Base-by-base conservation (phyloP, 2,797 vertebrate genomes). In the Threskiornis aethiopicus region DNA sequence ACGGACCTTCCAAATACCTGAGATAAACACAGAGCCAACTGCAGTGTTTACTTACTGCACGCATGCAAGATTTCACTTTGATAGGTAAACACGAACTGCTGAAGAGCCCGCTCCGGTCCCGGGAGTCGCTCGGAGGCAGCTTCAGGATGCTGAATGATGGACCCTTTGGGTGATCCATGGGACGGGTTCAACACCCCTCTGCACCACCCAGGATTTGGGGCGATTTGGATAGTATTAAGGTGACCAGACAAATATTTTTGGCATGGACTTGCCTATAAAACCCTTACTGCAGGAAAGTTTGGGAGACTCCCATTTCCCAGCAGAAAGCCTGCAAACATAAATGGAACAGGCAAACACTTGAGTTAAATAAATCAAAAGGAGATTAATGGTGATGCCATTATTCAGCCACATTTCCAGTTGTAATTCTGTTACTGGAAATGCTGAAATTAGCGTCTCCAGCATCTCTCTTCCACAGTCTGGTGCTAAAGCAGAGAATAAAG, bases 381-480 rank as follows among this genome's bases (percentile, higher is more conserved):
- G 54, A 46, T 9, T 57, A 84, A 49, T 0, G 0, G 57, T 3
- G 25, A 64, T 37, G 54, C 46, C 0, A 1, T 7, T 31, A 22
- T 35, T 85, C 78, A 94, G 55, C 44, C 42, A 55, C 4, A 0
- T 57, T 75, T 72, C 42, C 69, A 84, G 42, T 8, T 67, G 46
- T 25, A 77, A 80, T 71, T 83, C 84, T 78, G 33, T 3, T 61
- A 47, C 28, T 85, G 65, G 46, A 84, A 85, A 94, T 26, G 37
- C 21, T 61, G 37, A 57, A 91, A 85, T 91, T 28, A 57, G 42
- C n/a, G 18, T 42, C 67, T 73, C 26, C 75, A 61, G 18, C 15
- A 22, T 21, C 89, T 61, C 55, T 87, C 26, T 90, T 85, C 49
- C 72, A 29, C 16, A 28, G 11, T 1, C 37, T 47, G n/a, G 10